Evolutionary conservation across 2,113 vertebrate species (phyloP), one percentile per base, ranked within the genome.

Genomic region (Prunella fulvescens): DNA sequence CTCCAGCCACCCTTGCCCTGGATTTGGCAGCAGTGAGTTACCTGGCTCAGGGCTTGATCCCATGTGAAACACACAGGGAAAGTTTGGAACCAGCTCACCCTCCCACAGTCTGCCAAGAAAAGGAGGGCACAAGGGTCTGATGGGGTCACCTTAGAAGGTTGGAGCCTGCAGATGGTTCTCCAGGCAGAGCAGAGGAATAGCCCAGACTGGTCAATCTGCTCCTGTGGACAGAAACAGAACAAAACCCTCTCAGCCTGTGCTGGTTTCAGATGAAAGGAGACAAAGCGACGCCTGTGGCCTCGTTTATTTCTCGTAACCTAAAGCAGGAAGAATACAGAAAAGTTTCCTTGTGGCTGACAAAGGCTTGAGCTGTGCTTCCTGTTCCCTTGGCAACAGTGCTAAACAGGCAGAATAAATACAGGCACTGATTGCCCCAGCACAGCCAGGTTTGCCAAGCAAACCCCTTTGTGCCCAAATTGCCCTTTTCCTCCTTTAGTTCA

Each of bases 341-440:
- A 96, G 92, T 94, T 89, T 89, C 64, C 70, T 97, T 96, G 83
- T 54, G 28, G 74, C 42, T 96, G 90, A 81, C 90, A 96, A 96
- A 96, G 42, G 5, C 66, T 87, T 81, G 88, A 96, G 84, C 39
- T 4, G 28, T 8, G 40, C 78, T 97, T 97, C 97, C 14, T 9
- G 92, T 98, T 97, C 94, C 97, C 95, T 94, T 97, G 94, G 94
- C 56, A 98, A 91, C 93, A 2, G 14, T 18, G 61, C 79, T 87
- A 95, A 96, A 94, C 79, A 97, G 82, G 85, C 88, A 24, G 89
- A 83, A 93, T 93, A 93, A 96, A 92, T 77, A 58, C 69, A 39
- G 31, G 51, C 88, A 54, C 54, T 28, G 5, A 69, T 51, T 96
- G 96, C 93, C 93, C 80, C 48, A 10, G 77, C 39, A 73, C 90